Percentiles rank a stretch among this genome's conserved stretches.
Conservation (phyloP, 2,113 vertebrate genomes). For the Oenanthe melanoleuca region DNA sequence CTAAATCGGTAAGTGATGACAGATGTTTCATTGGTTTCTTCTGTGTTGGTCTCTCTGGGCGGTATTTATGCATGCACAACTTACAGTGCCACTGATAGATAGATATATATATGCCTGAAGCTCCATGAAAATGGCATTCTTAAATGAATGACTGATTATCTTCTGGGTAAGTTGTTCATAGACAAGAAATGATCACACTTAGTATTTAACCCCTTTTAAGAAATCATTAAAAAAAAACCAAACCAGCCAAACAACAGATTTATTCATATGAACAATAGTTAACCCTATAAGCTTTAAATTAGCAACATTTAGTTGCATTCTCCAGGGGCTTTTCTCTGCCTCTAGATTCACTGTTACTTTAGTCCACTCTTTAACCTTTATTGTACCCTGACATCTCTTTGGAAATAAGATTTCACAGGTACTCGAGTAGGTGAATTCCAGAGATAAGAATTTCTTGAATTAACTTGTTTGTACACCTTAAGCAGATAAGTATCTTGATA, state of each 20-base stretch:
- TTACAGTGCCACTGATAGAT: conserved; percentile 4
- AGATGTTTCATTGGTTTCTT: conserved; percentile 71
- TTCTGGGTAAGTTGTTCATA: conserved; percentile 9
- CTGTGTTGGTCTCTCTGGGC: conserved; percentile 62
- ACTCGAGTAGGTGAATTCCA: conserved; percentile 68
- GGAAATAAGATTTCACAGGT: conserved; percentile 63
- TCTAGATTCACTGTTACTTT: background rate
- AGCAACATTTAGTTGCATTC: background rate
- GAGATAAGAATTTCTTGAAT: conserved; percentile 70
- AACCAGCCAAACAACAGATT: background rate
- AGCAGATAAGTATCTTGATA: conserved; percentile 65
- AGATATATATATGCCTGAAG: background rate
- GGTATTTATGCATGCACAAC: conserved; percentile 70
- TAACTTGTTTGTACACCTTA: conserved; percentile 67
- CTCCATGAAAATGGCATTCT: conserved; percentile 23
- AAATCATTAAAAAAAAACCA: background rate
- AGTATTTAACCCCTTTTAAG: background rate
- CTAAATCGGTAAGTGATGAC: conserved; percentile 81
- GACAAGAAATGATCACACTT: background rate
- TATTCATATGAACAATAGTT: background rate
- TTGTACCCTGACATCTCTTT: conserved; percentile 9
- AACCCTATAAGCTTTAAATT: conserved; percentile 9
- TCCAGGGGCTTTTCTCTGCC: background rate
- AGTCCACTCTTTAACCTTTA: conserved; percentile 8
- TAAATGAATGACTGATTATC: conserved; percentile 13